Evolutionary conservation across 2,113 vertebrate genomes (phyloP), one percentile per base, ranked within the genome.

Genomic region (Noctilio leporinus): DNA sequence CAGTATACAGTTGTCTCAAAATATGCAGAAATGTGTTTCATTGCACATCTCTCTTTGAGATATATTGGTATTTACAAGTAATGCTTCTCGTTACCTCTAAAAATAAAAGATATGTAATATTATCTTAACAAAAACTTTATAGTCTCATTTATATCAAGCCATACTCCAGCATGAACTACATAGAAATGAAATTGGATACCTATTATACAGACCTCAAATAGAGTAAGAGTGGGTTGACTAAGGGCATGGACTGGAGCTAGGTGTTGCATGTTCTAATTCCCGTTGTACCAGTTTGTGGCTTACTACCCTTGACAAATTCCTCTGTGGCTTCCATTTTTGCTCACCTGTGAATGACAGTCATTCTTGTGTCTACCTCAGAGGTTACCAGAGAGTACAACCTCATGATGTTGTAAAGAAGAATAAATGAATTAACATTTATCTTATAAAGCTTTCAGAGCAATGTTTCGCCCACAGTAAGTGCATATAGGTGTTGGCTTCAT

Each of bases 1-100:
- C 53, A 91, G 64, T 77, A 94, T 1, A 81, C 53, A 91, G 64
- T 49, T 75, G 59, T 90, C 70, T 95, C 84, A 95, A 53, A 93
- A 89, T 86, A 76, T 40, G 22, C 35, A 78, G 59, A 92, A 84
- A 77, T 78, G 0, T 69, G 43, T 91, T 92, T 69, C 64, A 10
- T 78, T 87, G 77, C 6, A 30, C n/a, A 73, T 73, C 10, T 89
- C 75, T 87, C 81, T 59, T 2, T 85, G 62, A n/a, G 86, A 85
- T 75, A 47, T 73, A 15, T 75, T 92, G 53, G 1, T n/a, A 59
- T 47, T 76, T 94, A 65, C 8, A 77, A 72, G 81, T 45, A 78
- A 35, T 51, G 22, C 7, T 90, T 95, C 70, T 84, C 45, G 62
- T 96, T 72, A 82, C 30, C 45, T 88, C 65, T 90, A 75, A 93